A percentile compares a stretch with the other conserved stretches of the same genome.
Conservation (phyloP, 2,888 invertebrate genomes). For the Acronicta psi region DNA sequence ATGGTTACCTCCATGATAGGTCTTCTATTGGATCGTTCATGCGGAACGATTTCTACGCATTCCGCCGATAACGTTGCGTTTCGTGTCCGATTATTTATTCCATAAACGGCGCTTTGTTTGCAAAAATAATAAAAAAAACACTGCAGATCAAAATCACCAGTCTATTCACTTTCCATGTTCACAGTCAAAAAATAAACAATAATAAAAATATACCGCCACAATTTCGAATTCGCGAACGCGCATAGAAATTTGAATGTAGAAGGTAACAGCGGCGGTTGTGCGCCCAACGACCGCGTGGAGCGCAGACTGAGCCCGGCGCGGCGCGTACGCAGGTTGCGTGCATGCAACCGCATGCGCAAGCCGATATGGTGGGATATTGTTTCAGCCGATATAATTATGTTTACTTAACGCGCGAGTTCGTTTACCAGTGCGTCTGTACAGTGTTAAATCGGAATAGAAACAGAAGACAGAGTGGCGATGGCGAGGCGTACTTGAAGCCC, state of each 20-base stretch:
- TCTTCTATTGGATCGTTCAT: slow-evolving; percentile 71
- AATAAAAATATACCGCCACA: slow-evolving; percentile 34
- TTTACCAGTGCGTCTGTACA: slow-evolving; percentile 67
- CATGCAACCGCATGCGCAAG: slow-evolving; percentile 56
- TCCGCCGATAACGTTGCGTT: slow-evolving; percentile 62
- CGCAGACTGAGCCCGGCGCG: slow-evolving; percentile 66
- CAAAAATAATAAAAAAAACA: slow-evolving; percentile 46
- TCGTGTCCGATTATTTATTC: slow-evolving; percentile 47
- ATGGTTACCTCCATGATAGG: slow-evolving; percentile 72
- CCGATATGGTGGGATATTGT: slow-evolving; percentile 71
- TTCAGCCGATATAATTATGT: slow-evolving; percentile 61
- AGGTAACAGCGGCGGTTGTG: slow-evolving; percentile 61
- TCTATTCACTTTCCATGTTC: slow-evolving; percentile 54
- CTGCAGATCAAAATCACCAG: slow-evolving; percentile 35
- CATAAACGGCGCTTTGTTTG: slow-evolving; percentile 45
- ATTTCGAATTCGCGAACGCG: slow-evolving; percentile 54
- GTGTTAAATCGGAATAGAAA: slow-evolving; percentile 63
- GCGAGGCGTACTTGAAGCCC: slow-evolving; percentile 45
- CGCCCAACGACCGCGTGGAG: slow-evolving; percentile 73
- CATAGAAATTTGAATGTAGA: slow-evolving; percentile 62
- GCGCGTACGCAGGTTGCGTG: slow-evolving; percentile 68
- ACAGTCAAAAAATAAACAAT: slow-evolving; percentile 53
- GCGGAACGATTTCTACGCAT: slow-evolving; percentile 82
- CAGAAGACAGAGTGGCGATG: slow-evolving; percentile 53
- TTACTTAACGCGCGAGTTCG: slow-evolving; percentile 60